Percentiles rank a stretch among this genome's conserved stretches.
Conservation (phyloP, 2,113 vertebrate species). For the Epinephelus lanceolatus region DNA sequence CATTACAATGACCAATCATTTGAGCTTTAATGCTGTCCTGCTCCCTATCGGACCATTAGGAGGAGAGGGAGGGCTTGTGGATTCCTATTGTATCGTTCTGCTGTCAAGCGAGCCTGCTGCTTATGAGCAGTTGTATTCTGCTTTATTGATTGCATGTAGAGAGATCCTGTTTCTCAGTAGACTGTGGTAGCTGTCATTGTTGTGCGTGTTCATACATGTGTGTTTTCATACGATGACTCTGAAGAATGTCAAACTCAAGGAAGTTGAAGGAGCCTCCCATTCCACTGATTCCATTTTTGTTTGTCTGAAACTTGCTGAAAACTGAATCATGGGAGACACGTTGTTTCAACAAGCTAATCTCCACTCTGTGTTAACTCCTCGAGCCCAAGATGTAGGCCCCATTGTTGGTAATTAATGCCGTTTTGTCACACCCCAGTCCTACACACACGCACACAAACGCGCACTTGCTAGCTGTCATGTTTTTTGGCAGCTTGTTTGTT, state of each 20-base stretch:
- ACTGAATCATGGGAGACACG: constrained; percentile 24
- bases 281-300: background rate
- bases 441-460: background rate
- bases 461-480: constrained; percentile 40
- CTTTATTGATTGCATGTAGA: constrained; percentile 42
- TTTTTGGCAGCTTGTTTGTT: constrained; percentile 44
- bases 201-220: constrained; percentile 27
- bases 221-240: constrained; percentile 21
- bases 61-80: constrained; percentile 4
- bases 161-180: constrained; percentile 10
- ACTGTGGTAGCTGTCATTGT: constrained; percentile 20
- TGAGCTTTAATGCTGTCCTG: constrained; percentile 43
- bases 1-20: constrained; percentile 65
- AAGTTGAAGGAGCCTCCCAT: constrained; percentile 12
- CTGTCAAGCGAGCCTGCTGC: constrained; percentile 28
- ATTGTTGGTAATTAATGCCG: constrained; percentile 38
- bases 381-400: constrained; percentile 20
- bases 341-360: constrained; percentile 53
- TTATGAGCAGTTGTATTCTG: constrained; percentile 30
- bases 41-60: constrained; percentile 42
- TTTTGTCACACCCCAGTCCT: constrained; percentile 36
- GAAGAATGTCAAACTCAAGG: constrained; percentile 30
- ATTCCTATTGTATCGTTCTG: constrained; percentile 8
- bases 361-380: constrained; percentile 24
- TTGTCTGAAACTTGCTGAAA: constrained; percentile 9